Conservation (phyloP, 2,888 invertebrate genomes). For the Malthinus seriepunctatus region DNA sequence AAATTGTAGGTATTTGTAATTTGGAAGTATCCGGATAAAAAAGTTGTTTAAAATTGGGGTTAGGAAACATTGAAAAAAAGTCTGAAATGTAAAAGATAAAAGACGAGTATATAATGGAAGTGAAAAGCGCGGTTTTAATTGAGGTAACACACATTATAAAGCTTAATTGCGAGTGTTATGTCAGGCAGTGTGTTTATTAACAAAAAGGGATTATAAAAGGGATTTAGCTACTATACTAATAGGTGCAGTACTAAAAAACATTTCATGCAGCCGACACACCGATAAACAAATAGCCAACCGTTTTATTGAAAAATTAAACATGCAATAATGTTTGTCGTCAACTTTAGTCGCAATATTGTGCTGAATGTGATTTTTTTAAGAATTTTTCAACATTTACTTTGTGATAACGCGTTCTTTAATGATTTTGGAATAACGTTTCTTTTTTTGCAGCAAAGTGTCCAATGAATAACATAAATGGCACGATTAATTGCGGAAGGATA, state of each 20-base stretch:
- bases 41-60: constrained; percentile 63
- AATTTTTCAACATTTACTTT: neutral
- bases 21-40: constrained; percentile 55
- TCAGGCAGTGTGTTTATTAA: constrained; percentile 3
- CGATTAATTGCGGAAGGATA: constrained; percentile 25
- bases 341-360: neutral
- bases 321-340: neutral
- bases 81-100: constrained; percentile 60
- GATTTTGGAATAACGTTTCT: constrained; percentile 12
- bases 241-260: constrained; percentile 5
- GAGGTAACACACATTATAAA: constrained; percentile 21
- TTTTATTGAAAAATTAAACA: constrained; percentile 2
- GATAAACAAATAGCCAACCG: constrained; percentile 2
- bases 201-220: neutral
- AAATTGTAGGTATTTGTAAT: constrained; percentile 59
- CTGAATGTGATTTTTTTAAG: constrained; percentile 1
- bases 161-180: constrained; percentile 20
- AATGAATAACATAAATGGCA: constrained; percentile 31
- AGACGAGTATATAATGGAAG: constrained; percentile 27
- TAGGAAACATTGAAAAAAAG: constrained; percentile 60
- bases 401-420: neutral
- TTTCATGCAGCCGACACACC: constrained; percentile 2
- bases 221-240: constrained; percentile 6
- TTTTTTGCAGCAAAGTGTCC: constrained; percentile 23
- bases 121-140: constrained; percentile 26